Conservation (phyloP, 2,888 invertebrate species). For the Latrodectus elegans region DNA sequence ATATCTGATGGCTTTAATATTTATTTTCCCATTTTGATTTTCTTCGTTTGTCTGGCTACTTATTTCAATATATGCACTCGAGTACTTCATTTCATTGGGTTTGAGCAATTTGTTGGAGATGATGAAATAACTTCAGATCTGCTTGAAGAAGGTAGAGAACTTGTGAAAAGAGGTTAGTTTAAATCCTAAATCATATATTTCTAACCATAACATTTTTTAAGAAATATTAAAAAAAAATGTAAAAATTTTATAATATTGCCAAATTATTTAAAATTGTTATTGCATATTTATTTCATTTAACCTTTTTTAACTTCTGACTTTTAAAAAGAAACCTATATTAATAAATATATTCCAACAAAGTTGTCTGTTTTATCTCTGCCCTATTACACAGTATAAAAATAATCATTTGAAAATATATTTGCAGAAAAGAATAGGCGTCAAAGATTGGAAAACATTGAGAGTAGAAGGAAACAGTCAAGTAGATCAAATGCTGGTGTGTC, state of each 20-base stretch:
- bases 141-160: conserved; percentile 93
- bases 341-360: neutral
- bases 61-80: conserved; percentile 95
- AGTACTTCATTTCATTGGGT: conserved; percentile 90
- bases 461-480: conserved; percentile 81
- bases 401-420: conserved; percentile 76
- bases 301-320: neutral
- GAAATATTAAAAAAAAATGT: neutral
- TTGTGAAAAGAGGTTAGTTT: conserved; percentile 89
- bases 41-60: conserved; percentile 92
- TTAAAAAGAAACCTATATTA: neutral
- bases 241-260: neutral
- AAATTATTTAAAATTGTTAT: neutral
- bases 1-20: conserved; percentile 99
- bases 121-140: conserved; percentile 94
- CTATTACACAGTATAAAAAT: neutral
- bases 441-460: conserved; percentile 85
- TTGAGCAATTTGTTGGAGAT: conserved; percentile 97
- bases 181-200: conserved; percentile 75
- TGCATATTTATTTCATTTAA: neutral
- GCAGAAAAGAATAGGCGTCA: conserved; percentile 87
- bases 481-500: conserved; percentile 17
- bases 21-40: conserved; percentile 98
- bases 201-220: conserved; percentile 80
- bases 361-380: neutral